These are phyloP conservation scores for Mesorhabditis spiculigera DNA, from an alignment of 2,888 invertebrate species.

Conservation along the genomic window DNA sequence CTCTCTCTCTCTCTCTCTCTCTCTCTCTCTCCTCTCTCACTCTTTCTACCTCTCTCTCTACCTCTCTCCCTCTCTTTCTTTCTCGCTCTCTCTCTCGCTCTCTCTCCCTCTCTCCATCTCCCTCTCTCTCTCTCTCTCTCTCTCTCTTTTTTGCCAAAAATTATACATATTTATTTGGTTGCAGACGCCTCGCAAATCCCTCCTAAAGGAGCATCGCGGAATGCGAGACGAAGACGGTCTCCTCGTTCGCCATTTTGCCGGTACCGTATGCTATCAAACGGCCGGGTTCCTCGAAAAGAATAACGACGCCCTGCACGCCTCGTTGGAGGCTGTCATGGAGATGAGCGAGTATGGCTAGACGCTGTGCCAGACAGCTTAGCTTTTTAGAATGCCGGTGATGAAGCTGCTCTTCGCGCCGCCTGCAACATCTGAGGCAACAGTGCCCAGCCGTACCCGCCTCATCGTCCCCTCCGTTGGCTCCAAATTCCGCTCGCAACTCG, in stretches of 20 bases:
- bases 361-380: neutral
- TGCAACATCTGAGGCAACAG: constrained; percentile 9
- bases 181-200: constrained; percentile 79
- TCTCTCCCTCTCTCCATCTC: too few relatives aligned
- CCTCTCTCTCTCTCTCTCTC: too few relatives aligned
- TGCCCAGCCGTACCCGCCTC: constrained; percentile 57
- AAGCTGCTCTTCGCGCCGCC: too few relatives aligned
- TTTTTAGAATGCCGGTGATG: too few relatives aligned
- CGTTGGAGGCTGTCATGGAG: constrained; percentile 84
- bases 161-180: constrained; percentile 2
- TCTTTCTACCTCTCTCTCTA: too few relatives aligned
- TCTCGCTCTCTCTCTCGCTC: too few relatives aligned
- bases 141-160: too few relatives aligned
- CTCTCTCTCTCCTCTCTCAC: too few relatives aligned
- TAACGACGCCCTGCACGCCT: constrained; percentile 93
- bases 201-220: constrained; percentile 79
- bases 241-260: constrained; percentile 89
- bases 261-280: constrained; percentile 86
- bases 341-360: constrained; percentile 24
- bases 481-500: constrained; percentile 87
- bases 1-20: too few relatives aligned
- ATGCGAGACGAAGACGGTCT: constrained; percentile 94
- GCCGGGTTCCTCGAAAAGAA: constrained; percentile 98
- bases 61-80: too few relatives aligned
- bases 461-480: constrained; percentile 87